Conservation (phyloP, 2,888 invertebrate genomes). For the Coleophora deauratella region DNA sequence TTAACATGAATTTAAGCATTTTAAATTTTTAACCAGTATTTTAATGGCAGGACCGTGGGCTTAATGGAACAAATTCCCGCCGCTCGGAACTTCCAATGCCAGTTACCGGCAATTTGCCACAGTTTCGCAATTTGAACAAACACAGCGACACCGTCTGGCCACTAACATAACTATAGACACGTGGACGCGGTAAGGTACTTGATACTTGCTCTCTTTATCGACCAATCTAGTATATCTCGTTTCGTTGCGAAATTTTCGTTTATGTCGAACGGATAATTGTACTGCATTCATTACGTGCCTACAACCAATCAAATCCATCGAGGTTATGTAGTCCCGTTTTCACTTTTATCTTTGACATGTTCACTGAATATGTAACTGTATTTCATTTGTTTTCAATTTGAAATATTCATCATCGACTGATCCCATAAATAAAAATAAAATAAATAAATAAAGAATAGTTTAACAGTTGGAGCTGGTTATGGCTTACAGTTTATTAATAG, state of each 20-base stretch:
- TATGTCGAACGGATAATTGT: conserved; percentile 3
- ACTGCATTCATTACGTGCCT: conserved; percentile 1
- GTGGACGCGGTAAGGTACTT: conserved; percentile 1
- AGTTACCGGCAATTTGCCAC: conserved; percentile 31
- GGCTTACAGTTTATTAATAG: conserved; percentile 34
- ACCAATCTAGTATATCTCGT: conserved; percentile 13
- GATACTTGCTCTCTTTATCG: conserved; percentile 8
- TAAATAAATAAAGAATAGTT: conserved; percentile 5
- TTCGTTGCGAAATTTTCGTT: conserved; percentile 7
- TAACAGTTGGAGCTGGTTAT: conserved; percentile 21
- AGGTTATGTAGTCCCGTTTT: not conserved
- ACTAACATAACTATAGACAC: conserved; percentile 17
- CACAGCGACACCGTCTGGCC: conserved; percentile 29
- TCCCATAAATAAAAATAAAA: no score
- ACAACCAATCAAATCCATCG: conserved; percentile 1
- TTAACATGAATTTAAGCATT: not conserved
- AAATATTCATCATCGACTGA: no score
- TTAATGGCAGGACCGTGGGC: not conserved
- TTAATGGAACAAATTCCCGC: conserved; percentile 34
- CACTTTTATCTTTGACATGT: no score
- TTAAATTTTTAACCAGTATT: not conserved
- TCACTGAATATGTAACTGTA: no score
- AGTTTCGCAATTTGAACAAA: conserved; percentile 41
- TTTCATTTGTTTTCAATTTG: no score
- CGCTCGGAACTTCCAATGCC: conserved; percentile 41